Base-by-base conservation (phyloP, 2,888 invertebrate genomes). In the Linnaemya vulpina region DNA sequence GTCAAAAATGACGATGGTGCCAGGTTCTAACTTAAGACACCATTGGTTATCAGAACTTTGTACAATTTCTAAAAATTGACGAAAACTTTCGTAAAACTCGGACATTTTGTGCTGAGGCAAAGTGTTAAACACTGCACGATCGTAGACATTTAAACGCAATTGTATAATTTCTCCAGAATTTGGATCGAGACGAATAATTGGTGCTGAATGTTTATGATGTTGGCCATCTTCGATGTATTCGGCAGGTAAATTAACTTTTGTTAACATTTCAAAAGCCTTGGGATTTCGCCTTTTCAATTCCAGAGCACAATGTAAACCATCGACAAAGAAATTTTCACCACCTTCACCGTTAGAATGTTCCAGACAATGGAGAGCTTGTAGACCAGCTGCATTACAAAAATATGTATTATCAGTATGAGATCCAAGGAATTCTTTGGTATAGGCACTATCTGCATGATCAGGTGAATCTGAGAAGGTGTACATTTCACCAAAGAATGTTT, bases 381-480 rank as follows among this genome's bases (percentile, higher is more conserved):
- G 89, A 0, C 96, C 96, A 65, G 95, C 94, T 0, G 96, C 94
- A 90, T 96, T 95, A 71, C 94, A 94, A 87, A 96, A 96, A 89
- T 97, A 97, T 0, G 96, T 96, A 75, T 95, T 96, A 89, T 97
- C 97, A 3, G 95, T 96, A 89, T 97, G 97, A 0, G 95, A 93
- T 3, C 95, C 95, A 0, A 97, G 92, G 17, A 94, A 94, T 3
- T 94, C 92, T 51, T 94, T 95, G 0, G 95, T 94, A 89, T 96
- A 97, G 0, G 97, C 96, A 0, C 96, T 95, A 88, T 97, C 97
- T 0, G 94, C 94, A 87, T 95, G 95, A 79, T 94, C 93, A 30
- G 84, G 87, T 38, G 93, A 91, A 20, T 94, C 93, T 5, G 94
- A 94, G 88, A 96, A 94, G 51, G 93, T 93, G 95, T 95, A 96